These are phyloP conservation scores for Paragorgia papillata DNA, from an alignment of 92 coral and sea anemone species.

Conservation along the genomic window DNA sequence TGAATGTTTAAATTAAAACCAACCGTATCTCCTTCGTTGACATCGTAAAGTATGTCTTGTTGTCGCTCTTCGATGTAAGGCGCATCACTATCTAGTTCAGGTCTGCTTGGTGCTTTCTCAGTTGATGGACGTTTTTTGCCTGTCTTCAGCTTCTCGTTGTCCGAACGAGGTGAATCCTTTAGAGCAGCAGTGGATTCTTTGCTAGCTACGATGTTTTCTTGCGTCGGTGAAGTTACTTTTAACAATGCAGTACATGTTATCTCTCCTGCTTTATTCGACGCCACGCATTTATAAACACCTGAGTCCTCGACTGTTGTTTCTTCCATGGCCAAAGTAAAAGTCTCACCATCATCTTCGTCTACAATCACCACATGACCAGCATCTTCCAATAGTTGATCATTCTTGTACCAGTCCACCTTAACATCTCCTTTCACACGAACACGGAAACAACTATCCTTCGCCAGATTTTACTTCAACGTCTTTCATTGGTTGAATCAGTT, in stretches of 20 bases:
- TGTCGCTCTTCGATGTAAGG: slow-evolving; percentile 41
- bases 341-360: slow-evolving; percentile 75
- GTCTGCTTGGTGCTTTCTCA: background rate
- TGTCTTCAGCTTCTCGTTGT: background rate
- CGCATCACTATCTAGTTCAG: background rate
- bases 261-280: slow-evolving; percentile 66
- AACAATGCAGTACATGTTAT: slow-evolving; percentile 62
- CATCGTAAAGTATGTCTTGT: slow-evolving; percentile 45
- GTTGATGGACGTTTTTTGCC: background rate
- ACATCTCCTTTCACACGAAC: slow-evolving; percentile 66
- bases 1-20: slow-evolving; percentile 67
- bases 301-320: slow-evolving; percentile 66
- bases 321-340: slow-evolving; percentile 73
- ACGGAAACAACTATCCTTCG: slow-evolving; percentile 62
- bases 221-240: slow-evolving; percentile 24
- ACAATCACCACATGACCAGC: slow-evolving; percentile 77
- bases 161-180: background rate
- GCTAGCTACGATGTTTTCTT: background rate
- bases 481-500: slow-evolving; percentile 54
- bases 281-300: slow-evolving; percentile 75
- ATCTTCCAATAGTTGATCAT: slow-evolving; percentile 84
- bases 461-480: slow-evolving; percentile 60
- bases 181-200: background rate
- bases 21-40: slow-evolving; percentile 73
- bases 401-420: slow-evolving; percentile 96